Percentiles rank a stretch among this genome's conserved stretches.
phyloP scores from a whole-genome alignment of 2,888 invertebrate species.

The Gymnocheta viridis region DNA sequence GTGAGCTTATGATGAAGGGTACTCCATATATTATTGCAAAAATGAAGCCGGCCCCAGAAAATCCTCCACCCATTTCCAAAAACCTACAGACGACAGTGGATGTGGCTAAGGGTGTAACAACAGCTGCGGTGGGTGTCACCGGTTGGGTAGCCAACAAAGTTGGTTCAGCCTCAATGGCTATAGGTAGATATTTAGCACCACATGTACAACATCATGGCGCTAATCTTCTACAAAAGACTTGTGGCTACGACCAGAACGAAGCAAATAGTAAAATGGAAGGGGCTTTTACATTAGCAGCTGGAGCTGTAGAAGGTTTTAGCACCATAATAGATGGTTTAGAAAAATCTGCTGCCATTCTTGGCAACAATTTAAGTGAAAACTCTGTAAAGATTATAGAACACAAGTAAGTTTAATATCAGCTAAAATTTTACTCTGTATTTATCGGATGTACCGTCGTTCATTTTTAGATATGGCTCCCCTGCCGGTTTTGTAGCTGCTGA shows the following conservation, averaged over 20 bases:
- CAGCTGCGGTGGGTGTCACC: slow-evolving; percentile 87
- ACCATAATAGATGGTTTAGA: slow-evolving; percentile 89
- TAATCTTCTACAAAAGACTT: slow-evolving; percentile 84
- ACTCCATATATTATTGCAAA: slow-evolving; percentile 85
- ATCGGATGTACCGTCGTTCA: too few species aligned
- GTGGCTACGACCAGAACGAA: slow-evolving; percentile 83
- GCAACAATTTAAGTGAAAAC: slow-evolving; percentile 86
- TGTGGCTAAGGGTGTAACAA: slow-evolving; percentile 86
- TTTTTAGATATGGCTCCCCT: slow-evolving; percentile 86
- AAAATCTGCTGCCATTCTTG: slow-evolving; percentile 86
- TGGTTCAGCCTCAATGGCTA: slow-evolving; percentile 86
- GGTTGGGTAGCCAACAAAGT: slow-evolving; percentile 85
- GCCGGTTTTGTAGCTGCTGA: slow-evolving; percentile 86
- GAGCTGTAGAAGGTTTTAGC: slow-evolving; percentile 87
- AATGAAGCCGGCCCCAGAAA: slow-evolving; percentile 82
- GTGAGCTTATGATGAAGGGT: slow-evolving; percentile 84
- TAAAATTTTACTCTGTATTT: background rate
- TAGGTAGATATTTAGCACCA: slow-evolving; percentile 87
- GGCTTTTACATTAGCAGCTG: slow-evolving; percentile 86
- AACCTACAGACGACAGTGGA: slow-evolving; percentile 84
- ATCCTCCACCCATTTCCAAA: slow-evolving; percentile 82
- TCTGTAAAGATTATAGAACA: slow-evolving; percentile 89
- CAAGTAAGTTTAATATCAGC: slow-evolving; percentile 83
- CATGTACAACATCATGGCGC: slow-evolving; percentile 86
- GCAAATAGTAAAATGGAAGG: slow-evolving; percentile 84